A percentile compares a stretch with the other conserved stretches of the same genome.
Conservation (phyloP, 2,113 vertebrate genomes). For the Phyllostomus discolor region DNA sequence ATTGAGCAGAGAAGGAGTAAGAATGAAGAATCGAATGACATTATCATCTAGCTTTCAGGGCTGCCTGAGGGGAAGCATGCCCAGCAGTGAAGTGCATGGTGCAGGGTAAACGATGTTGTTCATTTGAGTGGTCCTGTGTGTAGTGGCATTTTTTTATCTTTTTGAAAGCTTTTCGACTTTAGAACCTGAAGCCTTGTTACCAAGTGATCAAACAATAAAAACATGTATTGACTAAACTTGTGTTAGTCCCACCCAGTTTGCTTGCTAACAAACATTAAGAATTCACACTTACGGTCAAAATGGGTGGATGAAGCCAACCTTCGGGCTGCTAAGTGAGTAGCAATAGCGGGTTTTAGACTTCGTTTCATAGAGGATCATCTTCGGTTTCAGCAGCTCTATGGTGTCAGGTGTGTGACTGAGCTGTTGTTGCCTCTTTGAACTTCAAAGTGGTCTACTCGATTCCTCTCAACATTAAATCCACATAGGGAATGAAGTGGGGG, state of each 20-base stretch:
- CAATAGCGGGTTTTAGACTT: background rate
- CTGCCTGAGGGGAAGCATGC: background rate
- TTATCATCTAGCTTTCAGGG: background rate
- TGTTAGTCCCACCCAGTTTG: background rate
- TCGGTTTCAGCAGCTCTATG: background rate
- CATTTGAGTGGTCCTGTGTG: background rate
- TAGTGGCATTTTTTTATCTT: background rate
- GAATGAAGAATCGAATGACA: background rate
- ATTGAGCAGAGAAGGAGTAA: background rate
- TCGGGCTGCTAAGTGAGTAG: background rate
- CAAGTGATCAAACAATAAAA: background rate
- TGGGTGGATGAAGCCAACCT: background rate
- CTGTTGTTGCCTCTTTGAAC: background rate
- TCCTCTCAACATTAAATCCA: background rate
- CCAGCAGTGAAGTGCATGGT: rapidly evolving
- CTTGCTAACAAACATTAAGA: background rate
- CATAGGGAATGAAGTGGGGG: no score
- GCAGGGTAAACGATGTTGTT: background rate
- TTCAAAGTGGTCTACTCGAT: background rate
- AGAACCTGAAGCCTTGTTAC: background rate
- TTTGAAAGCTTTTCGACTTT: background rate
- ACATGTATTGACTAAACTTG: background rate
- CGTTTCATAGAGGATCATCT: background rate
- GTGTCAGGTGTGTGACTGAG: background rate
- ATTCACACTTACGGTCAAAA: background rate